phyloP scores from a whole-genome alignment of 2,888 invertebrate genomes.

The Trilocha varians region DNA sequence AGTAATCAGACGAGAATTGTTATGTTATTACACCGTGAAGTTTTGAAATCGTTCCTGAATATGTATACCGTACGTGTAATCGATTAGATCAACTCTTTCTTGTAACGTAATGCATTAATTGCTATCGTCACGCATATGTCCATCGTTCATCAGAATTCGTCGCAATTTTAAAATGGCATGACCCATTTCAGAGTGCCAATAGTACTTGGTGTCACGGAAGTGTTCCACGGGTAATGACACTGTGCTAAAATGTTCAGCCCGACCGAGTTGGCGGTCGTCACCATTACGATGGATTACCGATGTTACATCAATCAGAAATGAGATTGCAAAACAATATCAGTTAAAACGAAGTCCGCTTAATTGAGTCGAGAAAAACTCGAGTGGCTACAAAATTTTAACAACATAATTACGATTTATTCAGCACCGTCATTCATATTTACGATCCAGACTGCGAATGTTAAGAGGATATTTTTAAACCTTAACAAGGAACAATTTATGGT shows the following conservation, averaged over 20 bases:
- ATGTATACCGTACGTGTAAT: conserved; percentile 6
- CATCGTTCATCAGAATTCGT: neutral
- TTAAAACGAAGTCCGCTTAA: too few species aligned
- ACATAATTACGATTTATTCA: too few species aligned
- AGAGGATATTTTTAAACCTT: conserved; percentile 9
- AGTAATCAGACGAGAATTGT: conserved; percentile 21
- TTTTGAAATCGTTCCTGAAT: conserved; percentile 11
- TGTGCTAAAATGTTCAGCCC: conserved; percentile 38
- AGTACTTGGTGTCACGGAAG: conserved; percentile 17
- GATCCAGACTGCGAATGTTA: too few species aligned
- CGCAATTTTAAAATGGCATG: neutral
- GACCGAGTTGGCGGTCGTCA: conserved; percentile 52
- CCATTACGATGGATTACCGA: too few species aligned
- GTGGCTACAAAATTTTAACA: too few species aligned
- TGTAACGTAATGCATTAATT: conserved; percentile 2
- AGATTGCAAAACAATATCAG: too few species aligned
- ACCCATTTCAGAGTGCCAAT: conserved; percentile 9
- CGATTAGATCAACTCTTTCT: conserved; percentile 4
- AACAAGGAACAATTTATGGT: neutral
- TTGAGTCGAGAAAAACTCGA: too few species aligned
- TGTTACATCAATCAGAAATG: too few species aligned
- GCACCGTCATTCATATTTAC: too few species aligned
- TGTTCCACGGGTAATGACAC: conserved; percentile 20
- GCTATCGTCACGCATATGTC: conserved; percentile 1
- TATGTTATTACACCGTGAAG: conserved; percentile 16